phyloP scores from a whole-genome alignment of 2,797 vertebrate species.

The Aldrovandia affinis region DNA sequence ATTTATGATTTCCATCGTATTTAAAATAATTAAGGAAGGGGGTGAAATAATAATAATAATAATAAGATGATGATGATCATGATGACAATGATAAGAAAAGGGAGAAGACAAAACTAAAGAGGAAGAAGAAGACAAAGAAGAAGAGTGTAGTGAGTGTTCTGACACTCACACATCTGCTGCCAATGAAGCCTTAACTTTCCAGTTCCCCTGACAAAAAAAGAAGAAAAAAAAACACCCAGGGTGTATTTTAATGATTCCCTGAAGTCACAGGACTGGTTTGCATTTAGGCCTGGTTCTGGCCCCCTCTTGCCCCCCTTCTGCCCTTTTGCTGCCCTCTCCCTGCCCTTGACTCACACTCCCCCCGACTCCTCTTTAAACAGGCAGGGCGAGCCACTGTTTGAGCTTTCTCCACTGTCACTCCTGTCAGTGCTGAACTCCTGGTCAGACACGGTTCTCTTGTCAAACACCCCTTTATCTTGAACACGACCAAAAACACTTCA shows the following conservation, averaged over 20 bases:
- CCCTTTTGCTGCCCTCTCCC: conserved; percentile 30
- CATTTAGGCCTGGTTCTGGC: conserved; percentile 47
- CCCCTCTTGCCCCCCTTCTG: neutral
- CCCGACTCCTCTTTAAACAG: neutral
- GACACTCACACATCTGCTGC: conserved; percentile 56
- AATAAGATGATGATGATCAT: neutral
- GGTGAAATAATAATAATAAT: neutral
- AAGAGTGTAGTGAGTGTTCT: conserved; percentile 33
- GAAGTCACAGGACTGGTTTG: conserved; percentile 52
- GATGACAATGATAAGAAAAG: conserved; percentile 14
- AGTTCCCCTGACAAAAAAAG: conserved; percentile 24
- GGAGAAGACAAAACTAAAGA: conserved; percentile 39
- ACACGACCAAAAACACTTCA: neutral
- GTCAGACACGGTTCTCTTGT: neutral
- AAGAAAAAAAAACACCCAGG: conserved; percentile 35
- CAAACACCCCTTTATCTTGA: neutral
- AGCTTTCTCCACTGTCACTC: neutral
- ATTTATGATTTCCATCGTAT: neutral
- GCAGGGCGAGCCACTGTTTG: neutral
- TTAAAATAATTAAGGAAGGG: neutral
- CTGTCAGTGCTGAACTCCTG: neutral
- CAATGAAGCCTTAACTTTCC: conserved; percentile 59
- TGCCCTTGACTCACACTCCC: conserved; percentile 24
- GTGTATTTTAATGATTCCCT: conserved; percentile 42
- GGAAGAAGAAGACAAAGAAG: conserved; percentile 41